These are phyloP conservation scores for Onychorhynchus coronatus DNA, from an alignment of 2,113 vertebrate genomes.

Conservation along the genomic window DNA sequence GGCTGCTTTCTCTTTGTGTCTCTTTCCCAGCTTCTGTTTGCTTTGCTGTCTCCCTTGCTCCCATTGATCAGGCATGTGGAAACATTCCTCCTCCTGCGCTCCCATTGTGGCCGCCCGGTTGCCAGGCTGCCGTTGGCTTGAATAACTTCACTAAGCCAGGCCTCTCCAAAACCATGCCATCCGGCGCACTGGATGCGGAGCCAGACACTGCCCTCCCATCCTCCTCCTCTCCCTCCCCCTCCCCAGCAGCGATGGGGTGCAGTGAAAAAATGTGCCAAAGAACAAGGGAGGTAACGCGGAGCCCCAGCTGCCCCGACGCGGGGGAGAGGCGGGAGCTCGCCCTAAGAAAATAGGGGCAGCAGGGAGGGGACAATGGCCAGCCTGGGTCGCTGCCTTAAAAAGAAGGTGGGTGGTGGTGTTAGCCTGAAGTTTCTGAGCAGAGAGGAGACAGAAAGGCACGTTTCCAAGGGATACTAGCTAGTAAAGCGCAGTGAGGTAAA, in stretches of 20 bases:
- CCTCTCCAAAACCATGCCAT: slow-evolving; percentile 69
- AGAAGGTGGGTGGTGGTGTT: slow-evolving; percentile 2
- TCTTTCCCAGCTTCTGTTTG: slow-evolving; percentile 85
- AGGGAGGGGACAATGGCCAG: not conserved
- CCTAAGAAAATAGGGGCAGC: not conserved
- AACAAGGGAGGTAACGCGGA: slow-evolving; percentile 11
- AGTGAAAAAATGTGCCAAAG: slow-evolving; percentile 50
- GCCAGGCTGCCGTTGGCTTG: slow-evolving; percentile 80
- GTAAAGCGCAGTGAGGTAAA: not conserved
- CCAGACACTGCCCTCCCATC: slow-evolving; percentile 52
- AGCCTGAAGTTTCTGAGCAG: not conserved
- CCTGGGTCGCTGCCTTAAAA: not conserved
- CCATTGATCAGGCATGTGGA: slow-evolving; percentile 88
- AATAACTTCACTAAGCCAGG: slow-evolving; percentile 74
- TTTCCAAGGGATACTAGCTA: slow-evolving; percentile 1
- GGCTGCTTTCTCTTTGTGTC: slow-evolving; percentile 78
- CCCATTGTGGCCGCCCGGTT: slow-evolving; percentile 79
- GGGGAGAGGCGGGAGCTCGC: not conserved
- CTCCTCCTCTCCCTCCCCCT: slow-evolving; percentile 24
- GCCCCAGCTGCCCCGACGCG: not conserved
- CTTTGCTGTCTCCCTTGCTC: slow-evolving; percentile 80
- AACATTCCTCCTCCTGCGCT: slow-evolving; percentile 82
- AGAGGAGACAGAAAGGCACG: not conserved
- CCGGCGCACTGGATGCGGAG: slow-evolving; percentile 43
- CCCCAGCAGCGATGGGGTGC: slow-evolving; percentile 9